Evolutionary conservation across 2,113 vertebrate genomes (phyloP).

Genomic region (Forbesichthys papilliferus): DNA sequence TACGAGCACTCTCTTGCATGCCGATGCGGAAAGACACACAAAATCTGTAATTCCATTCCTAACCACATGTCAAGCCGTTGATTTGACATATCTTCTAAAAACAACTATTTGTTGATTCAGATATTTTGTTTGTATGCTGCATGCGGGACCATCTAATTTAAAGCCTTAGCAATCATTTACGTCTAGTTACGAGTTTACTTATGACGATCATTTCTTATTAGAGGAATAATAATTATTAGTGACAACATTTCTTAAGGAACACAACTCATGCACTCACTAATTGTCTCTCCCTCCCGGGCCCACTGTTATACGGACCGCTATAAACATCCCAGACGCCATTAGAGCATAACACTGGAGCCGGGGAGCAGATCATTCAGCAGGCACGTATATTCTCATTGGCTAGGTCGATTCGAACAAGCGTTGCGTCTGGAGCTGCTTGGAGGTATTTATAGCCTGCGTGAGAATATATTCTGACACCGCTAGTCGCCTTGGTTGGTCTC

Average conservation of each 20-base stretch:
- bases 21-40: slow-evolving; percentile 19
- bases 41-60: neutral
- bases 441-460: slow-evolving; percentile 48
- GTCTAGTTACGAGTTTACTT: slow-evolving; percentile 14
- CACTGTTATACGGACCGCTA: slow-evolving; percentile 49
- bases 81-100: neutral
- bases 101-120: neutral
- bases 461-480: slow-evolving; percentile 28
- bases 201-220: slow-evolving; percentile 52
- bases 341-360: slow-evolving; percentile 69
- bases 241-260: slow-evolving; percentile 71
- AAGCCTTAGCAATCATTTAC: slow-evolving; percentile 48
- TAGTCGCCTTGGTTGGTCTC: slow-evolving; percentile 14
- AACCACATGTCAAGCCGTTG: neutral
- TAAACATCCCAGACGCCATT: slow-evolving; percentile 67
- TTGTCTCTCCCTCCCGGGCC: slow-evolving; percentile 55
- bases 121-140: neutral
- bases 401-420: slow-evolving; percentile 68
- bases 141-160: slow-evolving; percentile 49
- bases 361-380: slow-evolving; percentile 47
- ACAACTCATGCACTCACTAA: slow-evolving; percentile 60
- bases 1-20: neutral
- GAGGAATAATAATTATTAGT: slow-evolving; percentile 53
- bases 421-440: slow-evolving; percentile 27
- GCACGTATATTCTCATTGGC: slow-evolving; percentile 54